A percentile compares a stretch with the other conserved stretches of the same genome.
phyloP scores from a whole-genome alignment of 2,797 vertebrate genomes.

The Kryptolebias ocellatus region DNA sequence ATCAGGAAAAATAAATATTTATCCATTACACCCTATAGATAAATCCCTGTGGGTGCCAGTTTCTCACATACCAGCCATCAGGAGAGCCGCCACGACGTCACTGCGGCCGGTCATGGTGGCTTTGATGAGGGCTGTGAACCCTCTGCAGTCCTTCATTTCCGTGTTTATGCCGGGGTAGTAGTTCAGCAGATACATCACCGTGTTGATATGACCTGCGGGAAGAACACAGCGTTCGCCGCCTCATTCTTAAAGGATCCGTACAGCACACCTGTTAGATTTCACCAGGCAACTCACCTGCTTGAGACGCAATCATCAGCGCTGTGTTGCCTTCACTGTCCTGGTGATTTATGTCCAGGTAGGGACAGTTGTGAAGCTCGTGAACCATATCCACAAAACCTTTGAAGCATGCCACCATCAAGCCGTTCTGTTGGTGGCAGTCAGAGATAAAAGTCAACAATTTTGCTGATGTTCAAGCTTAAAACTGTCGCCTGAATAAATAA shows the following conservation, averaged over 20 bases:
- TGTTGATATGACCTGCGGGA: slow-evolving; percentile 81
- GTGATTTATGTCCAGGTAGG: slow-evolving; percentile 87
- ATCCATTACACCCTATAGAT: too few relatives aligned
- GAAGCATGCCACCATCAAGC: slow-evolving; percentile 88
- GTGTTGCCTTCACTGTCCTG: slow-evolving; percentile 94
- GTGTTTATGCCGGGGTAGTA: slow-evolving; percentile 83
- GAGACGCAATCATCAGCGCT: slow-evolving; percentile 90
- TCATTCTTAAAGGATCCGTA: background rate
- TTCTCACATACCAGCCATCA: slow-evolving; percentile 79
- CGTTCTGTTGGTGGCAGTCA: slow-evolving; percentile 79
- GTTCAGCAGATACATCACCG: slow-evolving; percentile 88
- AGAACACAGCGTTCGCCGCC: slow-evolving; percentile 18
- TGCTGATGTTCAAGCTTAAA: background rate
- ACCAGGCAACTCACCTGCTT: slow-evolving; percentile 78
- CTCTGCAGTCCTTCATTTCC: slow-evolving; percentile 83
- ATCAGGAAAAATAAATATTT: too few relatives aligned
- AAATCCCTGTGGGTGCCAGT: background rate
- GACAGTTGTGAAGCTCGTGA: slow-evolving; percentile 81
- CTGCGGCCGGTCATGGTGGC: slow-evolving; percentile 83
- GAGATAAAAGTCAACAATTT: slow-evolving; percentile 2
- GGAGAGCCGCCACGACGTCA: slow-evolving; percentile 83
- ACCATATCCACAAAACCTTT: slow-evolving; percentile 86
- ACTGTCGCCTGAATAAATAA: background rate
- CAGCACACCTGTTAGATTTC: background rate
- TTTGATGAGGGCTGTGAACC: slow-evolving; percentile 91